A percentile compares a stretch with the other conserved stretches of the same genome.
phyloP scores from a whole-genome alignment of 2,888 invertebrate species.

The Candidula unifasciata region DNA sequence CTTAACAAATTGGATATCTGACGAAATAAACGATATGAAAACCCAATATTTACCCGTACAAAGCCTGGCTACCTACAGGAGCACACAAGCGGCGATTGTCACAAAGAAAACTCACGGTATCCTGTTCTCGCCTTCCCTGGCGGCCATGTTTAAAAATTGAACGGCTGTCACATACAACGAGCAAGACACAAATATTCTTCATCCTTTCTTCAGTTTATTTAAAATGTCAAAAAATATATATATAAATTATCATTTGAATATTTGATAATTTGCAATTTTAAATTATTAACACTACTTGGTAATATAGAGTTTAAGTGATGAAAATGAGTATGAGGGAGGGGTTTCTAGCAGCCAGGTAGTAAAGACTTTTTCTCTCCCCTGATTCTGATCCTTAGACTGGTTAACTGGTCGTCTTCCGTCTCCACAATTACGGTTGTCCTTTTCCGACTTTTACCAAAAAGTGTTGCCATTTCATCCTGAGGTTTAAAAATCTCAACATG shows the following conservation, averaged over 20 bases:
- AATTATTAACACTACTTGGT: no score
- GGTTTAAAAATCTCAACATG: no score
- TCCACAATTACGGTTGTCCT: no score
- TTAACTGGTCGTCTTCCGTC: no score
- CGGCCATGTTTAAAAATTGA: slow-evolving; percentile 39
- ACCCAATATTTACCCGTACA: neutral
- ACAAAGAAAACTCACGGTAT: neutral
- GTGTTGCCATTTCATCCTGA: no score
- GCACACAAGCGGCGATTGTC: neutral
- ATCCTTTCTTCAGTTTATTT: neutral
- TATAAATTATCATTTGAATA: neutral
- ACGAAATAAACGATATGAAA: no score
- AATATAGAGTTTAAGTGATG: neutral
- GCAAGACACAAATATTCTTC: neutral
- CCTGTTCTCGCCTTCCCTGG: neutral
- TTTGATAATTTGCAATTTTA: neutral
- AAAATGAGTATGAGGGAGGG: slow-evolving; percentile 5
- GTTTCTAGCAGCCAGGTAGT: slow-evolving; percentile 36
- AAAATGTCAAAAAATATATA: neutral
- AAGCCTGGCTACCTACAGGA: neutral
- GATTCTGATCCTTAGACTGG: no score
- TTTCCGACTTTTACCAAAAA: no score
- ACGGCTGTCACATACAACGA: neutral
- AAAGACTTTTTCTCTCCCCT: neutral
- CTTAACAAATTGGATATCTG: no score